A percentile compares a stretch with the other conserved stretches of the same genome.
phyloP scores from a whole-genome alignment of 2,797 vertebrate genomes.

The Danio tinwini region DNA sequence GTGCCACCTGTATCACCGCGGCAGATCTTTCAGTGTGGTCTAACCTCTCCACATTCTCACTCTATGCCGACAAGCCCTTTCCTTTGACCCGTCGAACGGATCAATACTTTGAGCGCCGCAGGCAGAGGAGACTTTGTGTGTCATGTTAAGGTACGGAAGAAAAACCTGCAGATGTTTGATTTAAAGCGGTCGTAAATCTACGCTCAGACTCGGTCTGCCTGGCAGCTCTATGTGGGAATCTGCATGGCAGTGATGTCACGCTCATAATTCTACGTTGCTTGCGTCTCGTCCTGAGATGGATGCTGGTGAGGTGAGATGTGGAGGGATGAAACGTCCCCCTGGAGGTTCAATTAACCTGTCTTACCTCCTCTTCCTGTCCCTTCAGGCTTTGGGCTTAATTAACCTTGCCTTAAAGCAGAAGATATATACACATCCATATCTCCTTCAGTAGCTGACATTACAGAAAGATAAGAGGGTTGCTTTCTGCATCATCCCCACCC shows the following conservation, averaged over 20 bases:
- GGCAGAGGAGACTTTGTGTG: conserved; percentile 66
- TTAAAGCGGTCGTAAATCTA: conserved; percentile 75
- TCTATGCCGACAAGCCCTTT: conserved; percentile 60
- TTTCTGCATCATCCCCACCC: not conserved
- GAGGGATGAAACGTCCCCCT: conserved; percentile 68
- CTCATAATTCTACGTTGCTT: conserved; percentile 74
- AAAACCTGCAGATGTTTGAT: conserved; percentile 71
- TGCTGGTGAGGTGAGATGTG: conserved; percentile 72
- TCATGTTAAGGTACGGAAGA: conserved; percentile 60
- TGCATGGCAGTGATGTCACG: conserved; percentile 80
- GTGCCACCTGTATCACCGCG: conserved; percentile 42
- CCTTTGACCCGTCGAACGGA: conserved; percentile 74
- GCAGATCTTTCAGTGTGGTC: conserved; percentile 48
- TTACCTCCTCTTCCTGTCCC: conserved; percentile 69
- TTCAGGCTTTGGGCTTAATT: conserved; percentile 74
- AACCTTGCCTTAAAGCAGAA: conserved; percentile 73
- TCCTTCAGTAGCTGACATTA: conserved; percentile 31
- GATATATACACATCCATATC: not conserved
- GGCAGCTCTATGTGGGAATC: conserved; percentile 72
- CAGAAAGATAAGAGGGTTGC: not conserved
- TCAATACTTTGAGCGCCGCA: conserved; percentile 78
- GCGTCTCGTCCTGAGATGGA: conserved; percentile 79
- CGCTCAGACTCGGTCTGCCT: conserved; percentile 69
- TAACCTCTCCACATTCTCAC: conserved; percentile 58
- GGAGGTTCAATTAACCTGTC: conserved; percentile 84